phyloP scores from a whole-genome alignment of 2,797 vertebrate species.

The Tympanoctomys barrerae region DNA sequence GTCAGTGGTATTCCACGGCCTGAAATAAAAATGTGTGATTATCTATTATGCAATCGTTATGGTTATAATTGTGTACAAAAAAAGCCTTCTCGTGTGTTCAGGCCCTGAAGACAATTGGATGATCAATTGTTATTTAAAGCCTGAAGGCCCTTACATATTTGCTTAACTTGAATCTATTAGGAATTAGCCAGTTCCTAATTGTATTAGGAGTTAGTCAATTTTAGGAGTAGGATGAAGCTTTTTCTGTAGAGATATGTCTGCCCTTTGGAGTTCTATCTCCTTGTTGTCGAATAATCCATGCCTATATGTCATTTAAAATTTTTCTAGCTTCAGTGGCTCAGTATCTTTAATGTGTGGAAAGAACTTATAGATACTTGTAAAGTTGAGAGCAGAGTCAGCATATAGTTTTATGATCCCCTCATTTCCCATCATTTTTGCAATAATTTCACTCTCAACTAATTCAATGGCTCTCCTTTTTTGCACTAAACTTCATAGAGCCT shows the following conservation, averaged over 20 bases:
- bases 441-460: conserved; percentile 31
- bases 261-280: neutral
- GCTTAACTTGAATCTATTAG: conserved; percentile 9
- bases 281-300: conserved; percentile 16
- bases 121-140: conserved; percentile 20
- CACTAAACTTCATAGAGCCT: neutral
- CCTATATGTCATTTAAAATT: neutral
- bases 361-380: neutral
- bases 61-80: neutral
- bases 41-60: neutral
- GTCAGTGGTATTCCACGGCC: neutral
- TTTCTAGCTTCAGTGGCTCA: conserved; percentile 17
- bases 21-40: neutral
- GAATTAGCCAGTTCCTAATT: neutral
- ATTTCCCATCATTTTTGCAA: conserved; percentile 6
- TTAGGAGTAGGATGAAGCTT: neutral
- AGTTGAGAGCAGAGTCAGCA: neutral
- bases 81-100: neutral
- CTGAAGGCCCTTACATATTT: neutral
- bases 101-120: neutral
- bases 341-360: conserved; percentile 8
- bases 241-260: neutral
- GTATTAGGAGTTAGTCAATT: neutral
- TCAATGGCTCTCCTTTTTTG: neutral
- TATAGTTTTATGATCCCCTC: conserved; percentile 21